Evolutionary conservation across 2,797 vertebrate genomes (phyloP).

Genomic region (Pangasius macronema): DNA sequence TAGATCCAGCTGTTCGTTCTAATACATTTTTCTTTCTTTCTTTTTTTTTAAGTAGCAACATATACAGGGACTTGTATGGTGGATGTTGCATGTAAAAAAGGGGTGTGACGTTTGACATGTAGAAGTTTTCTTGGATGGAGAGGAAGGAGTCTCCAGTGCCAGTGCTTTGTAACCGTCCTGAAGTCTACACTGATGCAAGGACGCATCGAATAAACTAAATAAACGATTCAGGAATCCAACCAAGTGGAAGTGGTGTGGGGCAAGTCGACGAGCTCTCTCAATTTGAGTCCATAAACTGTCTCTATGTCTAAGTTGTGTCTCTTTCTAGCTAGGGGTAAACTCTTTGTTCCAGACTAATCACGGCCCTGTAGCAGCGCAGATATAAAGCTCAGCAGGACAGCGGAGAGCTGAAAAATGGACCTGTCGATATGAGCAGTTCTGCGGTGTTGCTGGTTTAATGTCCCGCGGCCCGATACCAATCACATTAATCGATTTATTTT

Average conservation of each 20-base stretch:
- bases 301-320: no score
- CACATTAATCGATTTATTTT: constrained; percentile 14
- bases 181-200: background rate
- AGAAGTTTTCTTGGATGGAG: background rate
- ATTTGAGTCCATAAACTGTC: no score
- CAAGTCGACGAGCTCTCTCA: no score
- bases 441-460: background rate
- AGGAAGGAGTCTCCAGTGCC: background rate
- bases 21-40: background rate
- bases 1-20: background rate
- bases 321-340: no score
- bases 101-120: background rate
- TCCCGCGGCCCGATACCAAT: background rate
- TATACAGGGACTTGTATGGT: no score
- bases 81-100: background rate
- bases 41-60: background rate
- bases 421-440: background rate
- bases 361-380: background rate
- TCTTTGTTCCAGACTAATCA: constrained; percentile 7
- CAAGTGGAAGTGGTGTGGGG: background rate
- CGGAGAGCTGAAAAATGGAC: background rate
- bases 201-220: background rate
- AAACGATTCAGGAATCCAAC: background rate
- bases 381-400: background rate
- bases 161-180: background rate